Percentiles rank a stretch among this genome's conserved stretches.
Conservation (phyloP, 2,797 vertebrate genomes). For the Malurus leucopterus region DNA sequence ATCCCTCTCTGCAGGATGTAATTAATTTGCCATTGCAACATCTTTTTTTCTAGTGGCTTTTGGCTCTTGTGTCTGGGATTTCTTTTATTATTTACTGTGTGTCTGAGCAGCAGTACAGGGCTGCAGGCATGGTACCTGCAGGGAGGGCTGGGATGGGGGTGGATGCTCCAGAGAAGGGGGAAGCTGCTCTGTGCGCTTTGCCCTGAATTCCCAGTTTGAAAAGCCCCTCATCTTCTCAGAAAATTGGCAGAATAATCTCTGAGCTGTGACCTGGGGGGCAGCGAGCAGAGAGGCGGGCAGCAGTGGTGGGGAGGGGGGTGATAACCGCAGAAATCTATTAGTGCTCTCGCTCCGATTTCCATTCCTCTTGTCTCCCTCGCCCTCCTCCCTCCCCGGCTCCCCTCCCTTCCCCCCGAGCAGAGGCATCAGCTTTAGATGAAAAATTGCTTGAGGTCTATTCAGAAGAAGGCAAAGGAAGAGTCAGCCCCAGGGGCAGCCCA, state of each 20-base stretch:
- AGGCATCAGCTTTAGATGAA: constrained; percentile 83
- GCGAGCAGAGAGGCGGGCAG: not conserved
- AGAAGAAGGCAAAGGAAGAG: constrained; percentile 86
- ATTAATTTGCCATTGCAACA: constrained; percentile 23
- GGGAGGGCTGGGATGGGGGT: not conserved
- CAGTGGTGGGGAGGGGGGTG: not conserved
- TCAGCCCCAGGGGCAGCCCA: constrained; percentile 89
- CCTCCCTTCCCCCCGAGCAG: constrained; percentile 52
- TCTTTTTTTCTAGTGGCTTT: constrained; percentile 11
- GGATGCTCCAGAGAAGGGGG: not conserved
- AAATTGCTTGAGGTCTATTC: constrained; percentile 89
- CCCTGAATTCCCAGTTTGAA: constrained; percentile 50
- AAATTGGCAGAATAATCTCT: constrained; percentile 50
- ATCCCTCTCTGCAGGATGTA: constrained; percentile 17
- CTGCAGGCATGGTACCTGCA: not conserved
- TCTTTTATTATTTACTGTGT: constrained; percentile 38
- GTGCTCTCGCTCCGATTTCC: constrained; percentile 44
- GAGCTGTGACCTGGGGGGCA: constrained; percentile 29
- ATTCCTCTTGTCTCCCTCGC: constrained; percentile 49
- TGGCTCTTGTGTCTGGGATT: constrained; percentile 17
- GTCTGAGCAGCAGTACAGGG: not conserved
- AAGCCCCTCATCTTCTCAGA: constrained; percentile 33
- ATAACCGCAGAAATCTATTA: constrained; percentile 56
- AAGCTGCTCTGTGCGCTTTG: not conserved
- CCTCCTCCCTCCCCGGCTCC: not conserved